Conservation (phyloP, 2,113 vertebrate species). For the Cynocephalus volans region DNA sequence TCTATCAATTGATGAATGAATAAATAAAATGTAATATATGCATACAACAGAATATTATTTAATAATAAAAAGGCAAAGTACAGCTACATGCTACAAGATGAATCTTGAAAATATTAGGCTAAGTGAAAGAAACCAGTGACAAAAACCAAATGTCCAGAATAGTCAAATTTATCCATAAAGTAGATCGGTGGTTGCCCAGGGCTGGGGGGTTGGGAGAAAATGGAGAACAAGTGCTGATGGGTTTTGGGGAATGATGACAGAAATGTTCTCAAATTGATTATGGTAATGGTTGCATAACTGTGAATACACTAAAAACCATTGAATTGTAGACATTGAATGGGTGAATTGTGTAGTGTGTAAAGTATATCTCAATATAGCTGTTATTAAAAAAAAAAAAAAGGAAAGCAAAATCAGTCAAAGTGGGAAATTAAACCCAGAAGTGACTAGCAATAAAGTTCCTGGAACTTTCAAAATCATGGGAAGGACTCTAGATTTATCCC, state of each 20-base stretch:
- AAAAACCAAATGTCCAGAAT: background rate
- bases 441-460: slow-evolving; percentile 13
- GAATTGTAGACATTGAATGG: background rate
- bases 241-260: background rate
- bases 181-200: background rate
- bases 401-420: background rate
- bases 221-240: background rate
- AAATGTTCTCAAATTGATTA: slow-evolving; percentile 15
- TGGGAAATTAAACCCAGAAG: slow-evolving; percentile 26
- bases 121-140: slow-evolving; percentile 26
- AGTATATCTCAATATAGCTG: no score
- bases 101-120: background rate
- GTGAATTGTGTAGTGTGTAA: background rate
- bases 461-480: slow-evolving; percentile 3
- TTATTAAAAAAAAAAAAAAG: background rate
- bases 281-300: background rate
- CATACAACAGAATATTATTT: background rate
- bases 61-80: background rate
- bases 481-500: background rate
- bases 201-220: background rate
- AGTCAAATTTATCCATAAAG: background rate
- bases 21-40: background rate
- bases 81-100: background rate
- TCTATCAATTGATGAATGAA: background rate
- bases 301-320: background rate